phyloP scores from a whole-genome alignment of 2,797 vertebrate species.

The Odontamblyopus rebecca region DNA sequence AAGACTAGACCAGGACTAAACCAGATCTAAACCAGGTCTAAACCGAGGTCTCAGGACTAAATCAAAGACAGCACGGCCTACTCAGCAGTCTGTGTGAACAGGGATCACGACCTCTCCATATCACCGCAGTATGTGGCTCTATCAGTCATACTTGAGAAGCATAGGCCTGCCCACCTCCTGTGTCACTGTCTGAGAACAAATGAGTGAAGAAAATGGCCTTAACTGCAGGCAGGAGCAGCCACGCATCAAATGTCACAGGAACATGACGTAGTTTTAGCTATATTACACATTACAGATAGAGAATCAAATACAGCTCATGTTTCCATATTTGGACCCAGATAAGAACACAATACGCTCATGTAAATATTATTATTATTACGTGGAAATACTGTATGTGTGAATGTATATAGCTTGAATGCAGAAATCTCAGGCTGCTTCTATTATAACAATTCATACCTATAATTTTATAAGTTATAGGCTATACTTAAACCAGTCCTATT shows the following conservation, averaged over 20 bases:
- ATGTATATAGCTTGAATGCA: no score
- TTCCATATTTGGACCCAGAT: neutral
- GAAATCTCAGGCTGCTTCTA: no score
- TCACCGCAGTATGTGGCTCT: conserved; percentile 17
- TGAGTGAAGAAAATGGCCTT: conserved; percentile 3
- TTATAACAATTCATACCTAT: no score
- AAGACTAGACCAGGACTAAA: no score
- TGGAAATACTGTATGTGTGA: no score
- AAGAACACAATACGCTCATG: neutral
- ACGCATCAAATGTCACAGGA: conserved; percentile 67
- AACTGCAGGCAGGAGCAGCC: conserved; percentile 13
- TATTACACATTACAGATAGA: neutral
- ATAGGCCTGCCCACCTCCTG: neutral
- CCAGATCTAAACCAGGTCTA: neutral
- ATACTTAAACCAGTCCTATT: no score
- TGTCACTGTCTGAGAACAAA: neutral
- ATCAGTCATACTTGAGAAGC: conserved; percentile 3
- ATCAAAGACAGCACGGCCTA: conserved; percentile 11
- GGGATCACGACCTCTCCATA: conserved; percentile 34
- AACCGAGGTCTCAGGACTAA: neutral
- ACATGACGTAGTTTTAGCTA: neutral
- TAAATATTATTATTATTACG: neutral
- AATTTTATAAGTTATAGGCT: no score
- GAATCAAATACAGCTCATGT: neutral
- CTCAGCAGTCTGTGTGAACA: conserved; percentile 33